A percentile compares a stretch with the other conserved stretches of the same genome.
phyloP scores from a whole-genome alignment of 37 sponge, comb jelly and placozoan species.

The Oopsacas minuta region DNA sequence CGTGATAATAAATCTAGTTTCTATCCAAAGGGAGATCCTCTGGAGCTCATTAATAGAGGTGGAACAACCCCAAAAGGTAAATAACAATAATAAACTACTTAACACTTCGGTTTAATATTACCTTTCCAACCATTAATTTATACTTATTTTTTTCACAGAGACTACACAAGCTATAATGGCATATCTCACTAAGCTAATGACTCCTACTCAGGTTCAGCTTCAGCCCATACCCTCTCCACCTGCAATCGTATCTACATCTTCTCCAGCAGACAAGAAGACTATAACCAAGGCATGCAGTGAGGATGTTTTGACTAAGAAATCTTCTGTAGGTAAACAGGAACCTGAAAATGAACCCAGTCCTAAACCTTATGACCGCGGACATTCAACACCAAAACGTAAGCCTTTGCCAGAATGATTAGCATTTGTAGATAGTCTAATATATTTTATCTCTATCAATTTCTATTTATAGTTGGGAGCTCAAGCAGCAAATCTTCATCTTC shows the following conservation, averaged over 20 bases:
- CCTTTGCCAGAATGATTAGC: not conserved
- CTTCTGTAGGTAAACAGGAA: not conserved
- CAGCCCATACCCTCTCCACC: not conserved
- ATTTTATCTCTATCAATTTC: no score
- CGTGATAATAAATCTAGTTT: not conserved
- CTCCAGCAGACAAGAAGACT: not conserved
- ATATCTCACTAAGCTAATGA: not conserved
- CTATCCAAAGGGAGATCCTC: constrained; percentile 14
- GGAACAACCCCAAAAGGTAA: not conserved
- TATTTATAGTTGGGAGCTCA: not conserved
- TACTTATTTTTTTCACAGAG: not conserved
- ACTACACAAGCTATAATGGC: not conserved
- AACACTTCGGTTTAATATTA: no score
- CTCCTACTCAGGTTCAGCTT: not conserved
- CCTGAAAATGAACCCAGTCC: not conserved
- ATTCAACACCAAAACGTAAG: not conserved
- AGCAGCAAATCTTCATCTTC: not conserved
- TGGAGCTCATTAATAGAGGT: not conserved
- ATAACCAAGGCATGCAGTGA: not conserved
- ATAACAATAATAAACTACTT: not conserved
- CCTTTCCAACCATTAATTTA: not conserved
- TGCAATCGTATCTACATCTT: not conserved
- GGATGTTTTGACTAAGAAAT: not conserved
- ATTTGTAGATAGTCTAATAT: no score
- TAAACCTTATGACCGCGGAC: not conserved